Evolutionary conservation across 1,140 invertebrate genomes (phyloP), one percentile per base, ranked within the genome.

Genomic region (Heliconius eleuchia): DNA sequence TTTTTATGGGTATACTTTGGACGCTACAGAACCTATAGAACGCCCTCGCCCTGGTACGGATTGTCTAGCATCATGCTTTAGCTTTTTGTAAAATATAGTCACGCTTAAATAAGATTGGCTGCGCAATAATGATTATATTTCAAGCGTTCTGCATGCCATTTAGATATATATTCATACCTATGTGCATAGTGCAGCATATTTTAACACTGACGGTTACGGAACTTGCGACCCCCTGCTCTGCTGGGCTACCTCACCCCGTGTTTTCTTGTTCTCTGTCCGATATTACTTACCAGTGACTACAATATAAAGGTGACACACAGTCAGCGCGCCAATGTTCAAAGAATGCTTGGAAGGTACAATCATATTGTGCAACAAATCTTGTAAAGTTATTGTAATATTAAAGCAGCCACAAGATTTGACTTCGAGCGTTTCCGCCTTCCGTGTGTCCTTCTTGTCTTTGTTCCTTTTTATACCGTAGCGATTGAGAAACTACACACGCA

Each of bases 81-180:
- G 92, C 92, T 95, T 94, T 94, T 94, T 94, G 90, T 94, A 94
- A 92, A 94, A 91, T 94, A 95, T 93, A 94, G 91, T 94, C 92
- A 94, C 92, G 94, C 92, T 95, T 94, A 91, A 91, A 94, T 93
- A 90, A 94, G 92, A 94, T 94, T 94, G 92, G 92, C 93, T 94
- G 93, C 94, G 92, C 92, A 94, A 94, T 94, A 94, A 94, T 94
- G 92, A 94, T 94, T 94, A 93, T 94, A 94, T 94, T 95, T 95
- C 95, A 95, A 95, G 95, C 95, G 95, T 95, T 95, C 95, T 95
- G 95, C 95, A 95, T 95, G 95, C 94, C 92, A 95, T 92, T 94
- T 93, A 93, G 91, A 93, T 94, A 90, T 93, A 93, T 94, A 93
- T 94, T 92, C 91, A 94, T 94, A 88, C 92, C 91, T 93, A 91